phyloP scores from a whole-genome alignment of 2,113 vertebrate genomes.

The Brachypteracias leptosomus region DNA sequence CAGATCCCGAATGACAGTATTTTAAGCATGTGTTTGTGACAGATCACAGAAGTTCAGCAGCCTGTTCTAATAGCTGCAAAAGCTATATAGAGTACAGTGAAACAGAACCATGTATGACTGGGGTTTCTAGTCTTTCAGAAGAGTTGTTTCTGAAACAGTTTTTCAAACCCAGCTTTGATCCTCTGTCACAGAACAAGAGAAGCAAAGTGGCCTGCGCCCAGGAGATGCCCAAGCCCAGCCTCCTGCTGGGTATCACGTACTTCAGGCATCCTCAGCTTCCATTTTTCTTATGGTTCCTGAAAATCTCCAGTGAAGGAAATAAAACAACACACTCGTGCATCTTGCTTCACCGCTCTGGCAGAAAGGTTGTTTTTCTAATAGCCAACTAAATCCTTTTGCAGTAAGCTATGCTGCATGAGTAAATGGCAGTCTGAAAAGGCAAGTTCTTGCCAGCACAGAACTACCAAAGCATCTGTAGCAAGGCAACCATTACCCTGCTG shows the following conservation, averaged over 20 bases:
- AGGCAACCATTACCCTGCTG: background rate
- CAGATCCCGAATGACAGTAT: background rate
- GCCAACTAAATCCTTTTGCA: background rate
- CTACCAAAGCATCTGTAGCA: background rate
- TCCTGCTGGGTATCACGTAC: background rate
- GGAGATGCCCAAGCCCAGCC: background rate
- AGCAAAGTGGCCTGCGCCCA: background rate
- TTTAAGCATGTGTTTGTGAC: background rate
- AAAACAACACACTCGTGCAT: background rate
- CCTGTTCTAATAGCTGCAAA: background rate
- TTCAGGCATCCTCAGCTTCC: background rate
- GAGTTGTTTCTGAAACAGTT: background rate
- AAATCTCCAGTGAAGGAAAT: background rate
- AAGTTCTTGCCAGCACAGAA: background rate
- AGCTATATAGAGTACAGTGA: background rate
- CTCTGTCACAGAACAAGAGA: background rate
- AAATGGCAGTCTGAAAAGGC: background rate
- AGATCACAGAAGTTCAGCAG: background rate
- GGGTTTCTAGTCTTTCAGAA: background rate
- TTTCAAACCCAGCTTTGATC: background rate
- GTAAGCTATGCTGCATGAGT: background rate
- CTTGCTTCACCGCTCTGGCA: background rate
- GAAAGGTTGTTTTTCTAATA: background rate
- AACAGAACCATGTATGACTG: background rate
- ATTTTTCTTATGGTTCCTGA: background rate